Base-by-base conservation (phyloP, 2,797 vertebrate genomes). In the Kryptolebias ocellatus region DNA sequence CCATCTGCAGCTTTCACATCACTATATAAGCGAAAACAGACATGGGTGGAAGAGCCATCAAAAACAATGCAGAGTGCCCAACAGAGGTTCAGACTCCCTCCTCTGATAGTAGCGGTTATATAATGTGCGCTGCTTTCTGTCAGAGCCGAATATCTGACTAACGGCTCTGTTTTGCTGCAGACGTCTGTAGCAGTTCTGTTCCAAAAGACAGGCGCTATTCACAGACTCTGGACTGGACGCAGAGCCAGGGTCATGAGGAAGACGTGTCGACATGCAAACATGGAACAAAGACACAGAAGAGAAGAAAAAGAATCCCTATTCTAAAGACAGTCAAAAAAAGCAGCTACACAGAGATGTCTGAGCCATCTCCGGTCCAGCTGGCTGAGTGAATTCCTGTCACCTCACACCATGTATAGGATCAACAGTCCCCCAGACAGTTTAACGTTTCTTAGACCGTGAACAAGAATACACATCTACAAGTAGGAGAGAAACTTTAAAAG, bases 131-230 rank as follows among this genome's bases (percentile, higher is more conserved):
- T 80, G 87, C 78, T 83, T 80, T 83, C 76, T 68, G 71, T 86
- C 74, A 67, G 20, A 27, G 66, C 51, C 72, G 76, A 45, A 62
- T 76, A 53, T 85, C 60, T 76, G 66, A 63, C 71, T 50, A 71
- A 57, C 77, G 62, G 68, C 31, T 66, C 39, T 78, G 74, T 84
- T 87, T 72, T 74, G 79, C 83, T 80, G 72, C 76, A 84, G 80
- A 87, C 74, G 60, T 87, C 72, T 89, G 85, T 83, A 50, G 83
- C 68, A 2, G 70, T 83, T 83, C 85, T 89, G 88, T 91, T 87
- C 79, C 60, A 56, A 83, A 53, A 87, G 78, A 89, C 76, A 60
- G 63, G 57, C 24, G 28, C 79, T 69, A 77, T 90, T 88, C 80
- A 82, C 59, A 2, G 64, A 68, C 60, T 72, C 70, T 44, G 62